Base-by-base conservation (phyloP, 2,888 invertebrate species). In the Agapostemon virescens region DNA sequence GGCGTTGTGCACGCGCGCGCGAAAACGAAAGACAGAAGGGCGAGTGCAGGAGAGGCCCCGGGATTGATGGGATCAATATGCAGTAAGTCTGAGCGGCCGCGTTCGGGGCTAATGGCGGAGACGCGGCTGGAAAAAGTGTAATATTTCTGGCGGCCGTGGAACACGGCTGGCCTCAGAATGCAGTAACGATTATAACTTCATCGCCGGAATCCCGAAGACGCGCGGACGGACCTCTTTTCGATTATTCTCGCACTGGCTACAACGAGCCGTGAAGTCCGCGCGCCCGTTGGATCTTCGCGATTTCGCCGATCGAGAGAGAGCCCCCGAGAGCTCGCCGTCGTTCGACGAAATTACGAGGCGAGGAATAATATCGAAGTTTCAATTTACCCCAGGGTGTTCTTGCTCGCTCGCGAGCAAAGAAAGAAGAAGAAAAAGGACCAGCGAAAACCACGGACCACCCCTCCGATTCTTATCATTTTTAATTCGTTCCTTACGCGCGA, bases 41-140 rank as follows among this genome's bases (percentile, higher is more conserved):
- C 80, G 86, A 87, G 88, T 85, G 86, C 86, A 87, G 85, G 85
- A 49, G 49, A 49, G n/a, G 85, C 82, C 82, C 75, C 79, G 85
- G 89, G 91, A 92, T 91, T 91, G 90, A 91, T 91, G 91, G 90
- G 91, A 91, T 92, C 92, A 91, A 92, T 92, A 91, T 91, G 91
- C 92, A 91, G 92, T 92, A 92, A 92, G 92, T 91, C 90, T 90
- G 90, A 89, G 86, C 88, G 61, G 33, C 86, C 85, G 89, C 88
- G 89, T 89, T 86, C 89, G 85, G 88, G 89, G 90, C 90, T 91
- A 91, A 91, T 90, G 90, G 91, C 90, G 89, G 79, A 85, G 83
- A 80, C 81, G 82, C 85, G 85, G 55, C 78, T 58, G 64, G 79
- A 80, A 82, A 84, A 84, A 85, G 69, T 84, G 80, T 69, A 71